Evolutionary conservation across 2,797 vertebrate species (phyloP).

Genomic region (Argentina silus): DNA sequence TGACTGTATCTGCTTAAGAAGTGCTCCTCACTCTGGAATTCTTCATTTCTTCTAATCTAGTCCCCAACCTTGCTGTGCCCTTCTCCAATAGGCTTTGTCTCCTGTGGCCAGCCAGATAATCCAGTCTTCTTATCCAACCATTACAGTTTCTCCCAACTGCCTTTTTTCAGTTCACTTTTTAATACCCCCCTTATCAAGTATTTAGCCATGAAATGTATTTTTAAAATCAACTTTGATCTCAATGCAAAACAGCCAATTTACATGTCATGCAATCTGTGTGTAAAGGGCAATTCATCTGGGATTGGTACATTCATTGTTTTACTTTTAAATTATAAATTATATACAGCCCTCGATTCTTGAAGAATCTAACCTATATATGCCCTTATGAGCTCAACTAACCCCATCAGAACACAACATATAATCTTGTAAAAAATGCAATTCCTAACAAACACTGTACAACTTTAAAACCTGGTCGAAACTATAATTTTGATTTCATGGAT

Average conservation of each 20-base stretch:
- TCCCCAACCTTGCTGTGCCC: conserved; percentile 40
- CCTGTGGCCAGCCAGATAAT: conserved; percentile 42
- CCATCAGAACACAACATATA: no score
- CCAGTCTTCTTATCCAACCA: conserved; percentile 36
- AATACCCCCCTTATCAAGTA: not conserved
- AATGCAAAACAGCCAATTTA: not conserved
- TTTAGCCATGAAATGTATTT: not conserved
- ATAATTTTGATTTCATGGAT: no score
- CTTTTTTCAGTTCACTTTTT: conserved; percentile 28
- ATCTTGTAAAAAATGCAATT: no score
- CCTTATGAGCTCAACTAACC: no score
- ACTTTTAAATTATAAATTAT: no score
- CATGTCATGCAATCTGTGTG: not conserved
- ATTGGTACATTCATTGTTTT: no score
- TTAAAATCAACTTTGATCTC: not conserved
- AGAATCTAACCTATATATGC: no score
- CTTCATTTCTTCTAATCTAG: conserved; percentile 37
- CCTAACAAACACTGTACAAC: no score
- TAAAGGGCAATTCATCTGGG: not conserved
- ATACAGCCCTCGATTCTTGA: no score
- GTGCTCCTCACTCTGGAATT: conserved; percentile 26
- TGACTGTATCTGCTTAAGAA: conserved; percentile 27
- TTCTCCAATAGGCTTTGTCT: conserved; percentile 37
- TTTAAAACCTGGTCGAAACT: no score
- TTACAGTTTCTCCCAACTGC: conserved; percentile 31